Evolutionary conservation across 2,113 vertebrate species (phyloP).

Genomic region (Lagopus leucura): DNA sequence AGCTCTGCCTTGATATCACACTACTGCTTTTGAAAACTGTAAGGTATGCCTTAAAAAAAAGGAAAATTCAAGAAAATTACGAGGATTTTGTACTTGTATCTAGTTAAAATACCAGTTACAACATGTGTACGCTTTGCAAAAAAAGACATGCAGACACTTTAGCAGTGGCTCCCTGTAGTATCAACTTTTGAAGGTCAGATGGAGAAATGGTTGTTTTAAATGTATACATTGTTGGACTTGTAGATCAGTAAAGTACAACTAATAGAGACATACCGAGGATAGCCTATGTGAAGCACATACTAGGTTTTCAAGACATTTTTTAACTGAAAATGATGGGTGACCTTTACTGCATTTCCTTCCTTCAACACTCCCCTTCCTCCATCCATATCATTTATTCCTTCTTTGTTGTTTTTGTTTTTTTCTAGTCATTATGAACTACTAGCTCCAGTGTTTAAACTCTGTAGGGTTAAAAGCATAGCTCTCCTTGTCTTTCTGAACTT

Average conservation of each 20-base stretch:
- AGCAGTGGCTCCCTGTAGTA: neutral
- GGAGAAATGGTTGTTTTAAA: neutral
- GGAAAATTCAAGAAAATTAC: neutral
- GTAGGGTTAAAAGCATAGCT: neutral
- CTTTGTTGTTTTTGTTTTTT: neutral
- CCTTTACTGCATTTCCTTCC: neutral
- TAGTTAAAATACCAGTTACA: neutral
- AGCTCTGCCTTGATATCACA: neutral
- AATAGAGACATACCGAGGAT: neutral
- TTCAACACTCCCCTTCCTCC: neutral
- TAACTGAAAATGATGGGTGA: neutral
- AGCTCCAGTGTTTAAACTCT: neutral
- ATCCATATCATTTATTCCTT: accelerated
- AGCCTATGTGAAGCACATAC: neutral
- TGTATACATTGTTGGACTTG: neutral
- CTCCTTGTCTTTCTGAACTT: constrained; percentile 24
- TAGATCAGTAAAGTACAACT: neutral
- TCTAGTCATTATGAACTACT: neutral
- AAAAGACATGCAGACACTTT: neutral
- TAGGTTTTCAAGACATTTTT: neutral
- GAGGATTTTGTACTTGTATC: neutral
- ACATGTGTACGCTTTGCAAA: neutral
- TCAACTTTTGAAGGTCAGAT: neutral
- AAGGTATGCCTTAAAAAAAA: neutral
- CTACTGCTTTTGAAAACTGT: neutral